phyloP scores from a whole-genome alignment of 2,113 vertebrate species.

The Platichthys flesus region DNA sequence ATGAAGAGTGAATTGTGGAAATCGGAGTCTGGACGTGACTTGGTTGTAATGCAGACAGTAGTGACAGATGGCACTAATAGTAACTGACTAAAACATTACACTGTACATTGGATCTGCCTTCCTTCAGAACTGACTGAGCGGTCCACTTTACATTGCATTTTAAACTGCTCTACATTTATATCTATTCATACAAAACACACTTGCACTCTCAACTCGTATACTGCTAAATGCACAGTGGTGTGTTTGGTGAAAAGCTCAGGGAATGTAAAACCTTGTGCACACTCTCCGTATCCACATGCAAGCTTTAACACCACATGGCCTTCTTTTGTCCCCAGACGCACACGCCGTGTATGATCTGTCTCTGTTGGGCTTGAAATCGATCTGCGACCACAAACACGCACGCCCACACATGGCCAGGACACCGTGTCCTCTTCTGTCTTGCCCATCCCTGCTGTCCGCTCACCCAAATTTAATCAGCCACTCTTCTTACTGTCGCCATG shows the following conservation, averaged over 20 bases:
- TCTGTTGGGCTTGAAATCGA: not conserved
- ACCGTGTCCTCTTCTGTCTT: constrained; percentile 60
- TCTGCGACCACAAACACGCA: constrained; percentile 6
- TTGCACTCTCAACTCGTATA: not conserved
- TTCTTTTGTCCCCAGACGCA: not conserved
- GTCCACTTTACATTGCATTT: constrained; percentile 15
- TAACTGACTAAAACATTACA: constrained; percentile 45
- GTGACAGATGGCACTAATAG: constrained; percentile 61
- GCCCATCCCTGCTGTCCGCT: constrained; percentile 65
- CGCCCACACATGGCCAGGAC: constrained; percentile 42
- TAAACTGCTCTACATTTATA: constrained; percentile 10
- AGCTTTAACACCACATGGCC: no score
- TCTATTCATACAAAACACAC: not conserved
- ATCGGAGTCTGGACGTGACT: no score
- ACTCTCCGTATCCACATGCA: no score
- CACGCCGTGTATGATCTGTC: not conserved
- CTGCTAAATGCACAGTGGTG: no score
- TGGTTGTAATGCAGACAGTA: not conserved
- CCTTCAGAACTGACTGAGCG: constrained; percentile 9
- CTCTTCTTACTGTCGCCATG: constrained; percentile 67
- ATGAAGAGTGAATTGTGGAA: no score
- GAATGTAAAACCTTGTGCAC: constrained; percentile 19
- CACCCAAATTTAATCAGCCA: constrained; percentile 76
- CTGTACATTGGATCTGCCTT: constrained; percentile 33
- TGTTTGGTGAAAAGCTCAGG: constrained; percentile 19